These are phyloP conservation scores for Orchesellides sinensis DNA, from an alignment of 2,888 invertebrate genomes.

Conservation along the genomic window DNA sequence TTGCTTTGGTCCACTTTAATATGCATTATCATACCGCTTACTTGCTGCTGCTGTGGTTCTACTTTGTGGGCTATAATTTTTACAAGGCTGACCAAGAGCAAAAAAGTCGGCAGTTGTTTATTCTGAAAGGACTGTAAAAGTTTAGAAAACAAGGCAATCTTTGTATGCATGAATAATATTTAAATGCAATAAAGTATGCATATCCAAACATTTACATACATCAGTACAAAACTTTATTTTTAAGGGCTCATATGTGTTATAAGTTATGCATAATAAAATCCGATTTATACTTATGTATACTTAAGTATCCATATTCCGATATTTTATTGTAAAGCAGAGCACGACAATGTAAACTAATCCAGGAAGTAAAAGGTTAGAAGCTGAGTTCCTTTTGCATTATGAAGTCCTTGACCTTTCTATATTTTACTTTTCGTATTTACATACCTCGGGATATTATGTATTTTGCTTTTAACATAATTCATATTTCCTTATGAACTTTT, in stretches of 20 bases:
- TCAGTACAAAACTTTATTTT: not conserved
- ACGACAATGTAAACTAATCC: not conserved
- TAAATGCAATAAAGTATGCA: not conserved
- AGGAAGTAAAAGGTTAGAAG: conserved; percentile 5
- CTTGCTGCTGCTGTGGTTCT: conserved; percentile 24
- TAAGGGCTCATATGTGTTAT: not conserved
- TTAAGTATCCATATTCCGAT: not conserved
- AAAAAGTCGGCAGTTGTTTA: not conserved
- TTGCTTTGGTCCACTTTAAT: not conserved
- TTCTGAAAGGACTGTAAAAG: not conserved
- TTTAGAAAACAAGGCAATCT: not conserved
- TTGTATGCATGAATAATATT: not conserved
- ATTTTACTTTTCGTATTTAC: not conserved
- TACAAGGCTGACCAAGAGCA: not conserved
- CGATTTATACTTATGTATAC: not conserved
- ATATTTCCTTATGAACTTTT: not conserved
- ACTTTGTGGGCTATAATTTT: conserved; percentile 45
- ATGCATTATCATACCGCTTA: not conserved
- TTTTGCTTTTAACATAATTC: not conserved
- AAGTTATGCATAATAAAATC: not conserved
- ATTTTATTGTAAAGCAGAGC: not conserved
- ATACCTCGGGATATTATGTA: not conserved
- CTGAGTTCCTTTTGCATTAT: not conserved
- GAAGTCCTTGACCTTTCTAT: conserved; percentile 38
- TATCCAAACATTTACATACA: not conserved